Percentiles rank a stretch among this genome's conserved stretches.
These are phyloP conservation scores for Atta colombica DNA, from an alignment of 1,140 invertebrate genomes.

Conservation along the genomic window DNA sequence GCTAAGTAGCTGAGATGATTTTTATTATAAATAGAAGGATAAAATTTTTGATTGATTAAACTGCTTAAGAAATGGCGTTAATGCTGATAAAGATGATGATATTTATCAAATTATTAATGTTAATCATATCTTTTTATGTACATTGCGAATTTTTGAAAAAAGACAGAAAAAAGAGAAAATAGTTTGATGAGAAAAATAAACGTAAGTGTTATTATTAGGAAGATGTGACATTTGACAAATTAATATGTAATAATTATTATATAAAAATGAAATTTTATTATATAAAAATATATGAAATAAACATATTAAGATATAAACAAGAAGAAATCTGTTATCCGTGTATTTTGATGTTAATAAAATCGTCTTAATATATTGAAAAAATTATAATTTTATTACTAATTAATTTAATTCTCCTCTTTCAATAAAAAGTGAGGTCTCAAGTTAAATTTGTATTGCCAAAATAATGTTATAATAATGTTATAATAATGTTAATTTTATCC, in stretches of 20 bases:
- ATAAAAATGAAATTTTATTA: not conserved
- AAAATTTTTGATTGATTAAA: not conserved
- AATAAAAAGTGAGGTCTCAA: not conserved
- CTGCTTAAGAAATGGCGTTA: too few species aligned
- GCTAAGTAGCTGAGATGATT: conserved; percentile 8
- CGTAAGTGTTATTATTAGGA: not conserved
- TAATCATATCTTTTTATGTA: not conserved
- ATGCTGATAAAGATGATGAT: not conserved
- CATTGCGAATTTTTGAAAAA: not conserved
- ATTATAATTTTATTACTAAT: not conserved
- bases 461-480: not conserved
- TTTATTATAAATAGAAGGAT: not conserved
- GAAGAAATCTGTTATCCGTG: not conserved
- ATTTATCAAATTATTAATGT: not conserved
- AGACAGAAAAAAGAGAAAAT: not conserved
- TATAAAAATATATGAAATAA: not conserved
- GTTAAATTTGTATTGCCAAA: not conserved
- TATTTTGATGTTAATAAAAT: not conserved
- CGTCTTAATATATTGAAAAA: not conserved
- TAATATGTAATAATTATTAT: not conserved
- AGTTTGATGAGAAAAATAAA: not conserved
- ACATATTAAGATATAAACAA: not conserved
- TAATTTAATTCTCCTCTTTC: not conserved
- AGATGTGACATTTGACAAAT: not conserved
- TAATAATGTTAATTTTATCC: not conserved